Percentiles rank a stretch among this genome's conserved stretches.
Evolutionary conservation across 1,140 invertebrate species (phyloP).

Genomic region (Drosophila pandora): DNA sequence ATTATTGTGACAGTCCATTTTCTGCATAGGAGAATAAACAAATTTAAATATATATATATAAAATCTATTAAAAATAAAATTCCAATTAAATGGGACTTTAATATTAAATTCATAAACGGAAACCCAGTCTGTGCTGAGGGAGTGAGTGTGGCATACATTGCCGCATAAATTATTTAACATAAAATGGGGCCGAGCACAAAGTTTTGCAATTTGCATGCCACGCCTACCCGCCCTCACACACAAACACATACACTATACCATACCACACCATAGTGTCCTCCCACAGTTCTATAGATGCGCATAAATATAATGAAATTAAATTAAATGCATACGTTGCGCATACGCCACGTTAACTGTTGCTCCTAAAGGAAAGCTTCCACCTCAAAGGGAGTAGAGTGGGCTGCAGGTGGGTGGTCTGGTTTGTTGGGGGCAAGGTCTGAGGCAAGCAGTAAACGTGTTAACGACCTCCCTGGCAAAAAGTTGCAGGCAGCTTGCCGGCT

Average conservation of each 20-base stretch:
- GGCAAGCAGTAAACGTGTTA: slow-evolving; percentile 60
- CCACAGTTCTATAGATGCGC: slow-evolving; percentile 71
- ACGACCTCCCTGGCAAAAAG: slow-evolving; percentile 73
- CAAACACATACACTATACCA: too few relatives aligned
- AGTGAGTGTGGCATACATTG: slow-evolving; percentile 44
- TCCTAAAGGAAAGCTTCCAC: slow-evolving; percentile 33
- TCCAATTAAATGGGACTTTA: slow-evolving; percentile 79
- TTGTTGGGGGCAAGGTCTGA: neutral
- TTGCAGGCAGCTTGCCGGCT: slow-evolving; percentile 65
- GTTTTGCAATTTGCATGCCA: slow-evolving; percentile 72
- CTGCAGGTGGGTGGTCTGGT: neutral
- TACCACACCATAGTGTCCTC: neutral
- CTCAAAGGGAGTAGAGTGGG: neutral
- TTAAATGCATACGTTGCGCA: slow-evolving; percentile 82
- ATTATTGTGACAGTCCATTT: slow-evolving; percentile 55
- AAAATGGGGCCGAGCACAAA: slow-evolving; percentile 64
- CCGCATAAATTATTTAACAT: slow-evolving; percentile 76
- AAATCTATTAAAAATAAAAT: slow-evolving; percentile 48
- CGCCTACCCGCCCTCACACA: slow-evolving; percentile 19
- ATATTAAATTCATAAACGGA: slow-evolving; percentile 79
- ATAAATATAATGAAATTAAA: slow-evolving; percentile 83
- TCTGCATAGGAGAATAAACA: slow-evolving; percentile 45
- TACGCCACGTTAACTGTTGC: slow-evolving; percentile 81
- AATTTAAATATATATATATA: slow-evolving; percentile 48
- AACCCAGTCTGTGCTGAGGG: neutral